phyloP scores from a whole-genome alignment of 1,140 invertebrate species.

The Drosophila oshimai region DNA sequence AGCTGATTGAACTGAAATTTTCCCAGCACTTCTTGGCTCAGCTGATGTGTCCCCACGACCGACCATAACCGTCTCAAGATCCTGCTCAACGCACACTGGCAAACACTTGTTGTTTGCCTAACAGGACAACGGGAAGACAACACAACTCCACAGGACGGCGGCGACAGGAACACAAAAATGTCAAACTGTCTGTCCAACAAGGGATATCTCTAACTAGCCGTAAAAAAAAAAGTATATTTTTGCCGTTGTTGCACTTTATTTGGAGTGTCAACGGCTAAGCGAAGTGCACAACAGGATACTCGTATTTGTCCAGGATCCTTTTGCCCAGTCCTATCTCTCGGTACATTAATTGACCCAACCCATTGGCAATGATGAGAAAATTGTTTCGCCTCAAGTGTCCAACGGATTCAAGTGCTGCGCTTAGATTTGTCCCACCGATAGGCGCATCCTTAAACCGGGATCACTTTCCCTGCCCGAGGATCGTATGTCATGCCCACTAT shows the following conservation, averaged over 20 bases:
- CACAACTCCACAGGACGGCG: slow-evolving; percentile 66
- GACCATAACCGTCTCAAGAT: slow-evolving; percentile 16
- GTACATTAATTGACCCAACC: slow-evolving; percentile 71
- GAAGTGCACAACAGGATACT: slow-evolving; percentile 72
- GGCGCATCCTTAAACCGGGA: slow-evolving; percentile 32
- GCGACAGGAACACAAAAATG: slow-evolving; percentile 69
- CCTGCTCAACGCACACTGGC: slow-evolving; percentile 18
- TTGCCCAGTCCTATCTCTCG: slow-evolving; percentile 10
- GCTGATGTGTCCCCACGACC: slow-evolving; percentile 48
- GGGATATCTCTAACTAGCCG: slow-evolving; percentile 78
- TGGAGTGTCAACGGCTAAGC: slow-evolving; percentile 70
- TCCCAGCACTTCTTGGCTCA: slow-evolving; percentile 66
- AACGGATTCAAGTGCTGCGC: slow-evolving; percentile 62
- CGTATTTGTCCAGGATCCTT: slow-evolving; percentile 33
- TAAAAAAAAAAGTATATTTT: slow-evolving; percentile 63
- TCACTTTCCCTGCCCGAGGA: slow-evolving; percentile 60
- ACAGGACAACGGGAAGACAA: slow-evolving; percentile 53
- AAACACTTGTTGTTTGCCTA: slow-evolving; percentile 65
- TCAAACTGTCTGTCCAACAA: slow-evolving; percentile 68
- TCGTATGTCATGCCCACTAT: slow-evolving; percentile 55
- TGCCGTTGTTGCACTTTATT: slow-evolving; percentile 72
- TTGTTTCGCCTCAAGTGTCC: slow-evolving; percentile 65
- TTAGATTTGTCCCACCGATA: slow-evolving; percentile 64
- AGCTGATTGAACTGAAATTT: slow-evolving; percentile 76
- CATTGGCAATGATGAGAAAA: slow-evolving; percentile 76